These are phyloP conservation scores for Ecdyonurus torrentis DNA, from an alignment of 2,888 invertebrate species.

Conservation along the genomic window DNA sequence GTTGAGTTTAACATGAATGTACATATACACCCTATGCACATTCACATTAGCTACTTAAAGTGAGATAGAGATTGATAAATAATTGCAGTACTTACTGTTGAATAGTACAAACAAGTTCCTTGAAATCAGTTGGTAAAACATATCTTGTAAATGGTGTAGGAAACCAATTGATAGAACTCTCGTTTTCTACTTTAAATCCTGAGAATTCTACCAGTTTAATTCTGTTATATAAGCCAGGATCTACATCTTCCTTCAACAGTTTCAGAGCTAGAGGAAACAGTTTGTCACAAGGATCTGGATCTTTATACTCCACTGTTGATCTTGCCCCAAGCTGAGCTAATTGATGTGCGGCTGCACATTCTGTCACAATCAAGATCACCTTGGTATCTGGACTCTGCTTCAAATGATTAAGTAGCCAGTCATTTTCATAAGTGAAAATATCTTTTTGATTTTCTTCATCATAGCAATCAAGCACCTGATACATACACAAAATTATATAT, in stretches of 20 bases:
- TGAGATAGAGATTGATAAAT: no score
- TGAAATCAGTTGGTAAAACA: not conserved
- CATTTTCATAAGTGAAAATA: conserved; percentile 13
- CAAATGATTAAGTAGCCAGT: conserved; percentile 15
- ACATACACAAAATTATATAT: no score
- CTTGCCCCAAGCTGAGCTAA: conserved; percentile 6
- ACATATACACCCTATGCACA: no score
- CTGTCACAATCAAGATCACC: conserved; percentile 15
- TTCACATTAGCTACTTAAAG: no score
- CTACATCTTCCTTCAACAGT: conserved; percentile 9
- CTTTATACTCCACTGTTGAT: conserved; percentile 8
- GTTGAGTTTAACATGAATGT: no score
- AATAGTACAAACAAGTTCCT: not conserved
- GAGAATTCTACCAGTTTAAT: conserved; percentile 7
- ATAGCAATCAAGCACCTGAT: conserved; percentile 15
- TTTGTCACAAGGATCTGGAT: conserved; percentile 12
- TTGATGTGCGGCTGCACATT: conserved; percentile 13
- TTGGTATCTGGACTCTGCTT: conserved; percentile 12
- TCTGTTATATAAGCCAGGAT: conserved; percentile 9
- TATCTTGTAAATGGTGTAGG: not conserved
- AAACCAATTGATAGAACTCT: not conserved
- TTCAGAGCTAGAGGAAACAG: conserved; percentile 12
- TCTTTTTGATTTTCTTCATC: conserved; percentile 14
- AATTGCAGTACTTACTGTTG: not conserved
- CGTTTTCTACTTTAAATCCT: not conserved